Conservation (phyloP, 2,113 vertebrate genomes). For the Seriola dumerili region DNA sequence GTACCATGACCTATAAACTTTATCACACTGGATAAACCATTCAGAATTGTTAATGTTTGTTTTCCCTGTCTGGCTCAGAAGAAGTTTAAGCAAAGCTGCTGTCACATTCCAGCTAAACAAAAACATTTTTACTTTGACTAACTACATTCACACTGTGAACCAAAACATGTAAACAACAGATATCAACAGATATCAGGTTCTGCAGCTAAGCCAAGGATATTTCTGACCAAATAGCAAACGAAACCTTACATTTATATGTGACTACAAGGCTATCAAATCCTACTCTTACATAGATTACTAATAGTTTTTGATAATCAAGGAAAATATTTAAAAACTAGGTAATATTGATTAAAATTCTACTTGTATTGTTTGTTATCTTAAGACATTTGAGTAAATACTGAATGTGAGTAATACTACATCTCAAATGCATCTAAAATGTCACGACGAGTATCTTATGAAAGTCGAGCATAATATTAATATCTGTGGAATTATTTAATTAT, state of each 20-base stretch:
- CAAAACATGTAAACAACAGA: slow-evolving; percentile 39
- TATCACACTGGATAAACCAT: slow-evolving; percentile 9
- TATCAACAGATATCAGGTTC: slow-evolving; percentile 15
- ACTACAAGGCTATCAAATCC: not conserved
- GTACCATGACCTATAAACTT: not conserved
- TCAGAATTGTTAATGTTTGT: not conserved
- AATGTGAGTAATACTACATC: not conserved
- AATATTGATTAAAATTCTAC: not conserved
- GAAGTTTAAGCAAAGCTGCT: not conserved
- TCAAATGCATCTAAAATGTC: not conserved
- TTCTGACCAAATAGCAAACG: slow-evolving; percentile 1
- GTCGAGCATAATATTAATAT: not conserved
- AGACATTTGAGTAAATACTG: not conserved
- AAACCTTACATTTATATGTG: not conserved
- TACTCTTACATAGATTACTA: not conserved
- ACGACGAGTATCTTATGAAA: too few species aligned
- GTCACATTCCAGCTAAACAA: slow-evolving; percentile 39
- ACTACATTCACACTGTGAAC: slow-evolving; percentile 9
- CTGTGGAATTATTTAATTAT: not conserved
- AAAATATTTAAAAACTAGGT: not conserved
- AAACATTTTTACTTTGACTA: slow-evolving; percentile 51
- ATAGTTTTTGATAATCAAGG: not conserved
- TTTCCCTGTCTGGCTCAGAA: slow-evolving; percentile 2
- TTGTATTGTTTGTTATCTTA: not conserved
- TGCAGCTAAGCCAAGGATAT: slow-evolving; percentile 37